A percentile compares a stretch with the other conserved stretches of the same genome.
Evolutionary conservation across 1,140 invertebrate genomes (phyloP).

Genomic region (Macrosteles quadrilineatus): DNA sequence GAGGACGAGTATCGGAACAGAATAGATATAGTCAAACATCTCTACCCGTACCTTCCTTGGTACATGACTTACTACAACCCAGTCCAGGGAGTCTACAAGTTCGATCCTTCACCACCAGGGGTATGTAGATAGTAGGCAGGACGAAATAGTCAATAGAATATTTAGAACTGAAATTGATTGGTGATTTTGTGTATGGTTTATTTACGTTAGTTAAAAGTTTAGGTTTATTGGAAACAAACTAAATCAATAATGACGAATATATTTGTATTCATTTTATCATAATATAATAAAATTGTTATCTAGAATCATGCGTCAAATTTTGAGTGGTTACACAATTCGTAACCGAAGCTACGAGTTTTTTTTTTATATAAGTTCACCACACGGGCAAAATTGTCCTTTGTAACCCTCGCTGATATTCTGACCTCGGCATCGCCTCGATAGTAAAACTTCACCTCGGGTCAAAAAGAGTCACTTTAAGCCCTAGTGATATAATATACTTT

Average conservation of each 20-base stretch:
- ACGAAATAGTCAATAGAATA: neutral
- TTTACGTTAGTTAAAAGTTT: neutral
- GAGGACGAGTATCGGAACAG: neutral
- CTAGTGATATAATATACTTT: too few relatives aligned
- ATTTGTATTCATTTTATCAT: neutral
- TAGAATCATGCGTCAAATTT: too few relatives aligned
- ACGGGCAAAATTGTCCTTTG: too few relatives aligned
- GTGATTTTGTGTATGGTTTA: neutral
- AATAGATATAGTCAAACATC: neutral
- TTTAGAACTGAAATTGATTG: neutral
- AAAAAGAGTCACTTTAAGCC: too few relatives aligned
- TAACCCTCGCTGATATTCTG: too few relatives aligned
- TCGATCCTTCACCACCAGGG: neutral
- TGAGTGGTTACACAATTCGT: too few relatives aligned
- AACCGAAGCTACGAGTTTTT: too few relatives aligned
- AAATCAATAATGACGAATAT: too few relatives aligned
- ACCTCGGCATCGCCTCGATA: too few relatives aligned
- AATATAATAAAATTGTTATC: neutral
- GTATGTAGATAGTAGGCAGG: neutral
- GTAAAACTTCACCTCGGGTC: too few relatives aligned
- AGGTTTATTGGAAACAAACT: neutral
- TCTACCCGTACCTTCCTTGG: neutral
- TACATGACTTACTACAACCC: neutral
- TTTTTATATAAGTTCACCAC: too few relatives aligned
- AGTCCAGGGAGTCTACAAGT: neutral